Conservation (phyloP, 1,140 invertebrate species). For the Bombus confusus region DNA sequence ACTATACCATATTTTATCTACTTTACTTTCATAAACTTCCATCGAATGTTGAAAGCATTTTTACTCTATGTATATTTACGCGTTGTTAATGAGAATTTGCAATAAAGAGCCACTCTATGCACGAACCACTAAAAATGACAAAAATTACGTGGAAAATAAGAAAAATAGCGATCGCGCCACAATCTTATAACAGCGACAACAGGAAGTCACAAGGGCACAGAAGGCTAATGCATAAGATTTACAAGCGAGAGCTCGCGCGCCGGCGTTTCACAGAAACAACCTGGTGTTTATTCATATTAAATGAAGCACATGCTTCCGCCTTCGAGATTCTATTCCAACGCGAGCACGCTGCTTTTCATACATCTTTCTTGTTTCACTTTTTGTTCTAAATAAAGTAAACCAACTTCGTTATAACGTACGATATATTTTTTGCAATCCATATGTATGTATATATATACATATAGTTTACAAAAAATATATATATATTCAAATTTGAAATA, state of each 20-base stretch:
- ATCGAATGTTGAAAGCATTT: neutral
- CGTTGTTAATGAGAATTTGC: neutral
- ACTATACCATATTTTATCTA: neutral
- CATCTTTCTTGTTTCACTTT: neutral
- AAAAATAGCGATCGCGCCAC: neutral
- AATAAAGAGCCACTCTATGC: neutral
- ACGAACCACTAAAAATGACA: neutral
- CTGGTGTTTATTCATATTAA: slow-evolving; percentile 17
- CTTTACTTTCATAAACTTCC: neutral
- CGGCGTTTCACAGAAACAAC: neutral
- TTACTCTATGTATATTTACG: slow-evolving; percentile 1
- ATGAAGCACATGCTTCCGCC: slow-evolving; percentile 22
- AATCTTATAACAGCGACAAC: neutral
- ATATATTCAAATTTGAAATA: neutral
- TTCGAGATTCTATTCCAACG: slow-evolving; percentile 12
- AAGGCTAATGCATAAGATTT: slow-evolving; percentile 44
- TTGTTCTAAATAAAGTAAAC: neutral
- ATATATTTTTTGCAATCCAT: neutral
- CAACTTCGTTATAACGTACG: neutral
- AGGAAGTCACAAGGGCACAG: slow-evolving; percentile 2
- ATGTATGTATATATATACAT: neutral
- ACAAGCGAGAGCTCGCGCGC: slow-evolving; percentile 28
- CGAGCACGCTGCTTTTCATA: neutral
- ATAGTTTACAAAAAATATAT: neutral
- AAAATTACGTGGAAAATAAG: neutral